Evolutionary conservation across 2,797 vertebrate genomes (phyloP).

Genomic region (Lycodopsis pacificus): DNA sequence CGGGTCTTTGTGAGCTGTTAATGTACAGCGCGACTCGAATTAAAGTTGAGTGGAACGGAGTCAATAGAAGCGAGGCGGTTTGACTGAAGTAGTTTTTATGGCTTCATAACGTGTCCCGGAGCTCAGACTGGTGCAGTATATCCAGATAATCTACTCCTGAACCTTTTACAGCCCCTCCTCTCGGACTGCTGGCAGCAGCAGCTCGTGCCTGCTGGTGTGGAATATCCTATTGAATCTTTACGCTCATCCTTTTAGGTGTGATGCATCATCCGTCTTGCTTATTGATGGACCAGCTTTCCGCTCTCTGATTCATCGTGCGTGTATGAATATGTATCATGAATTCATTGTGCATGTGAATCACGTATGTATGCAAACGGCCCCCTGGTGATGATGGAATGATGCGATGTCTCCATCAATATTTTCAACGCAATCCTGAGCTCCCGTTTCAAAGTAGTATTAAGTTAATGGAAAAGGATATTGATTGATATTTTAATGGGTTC

Average conservation of each 20-base stretch:
- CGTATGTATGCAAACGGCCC: neutral
- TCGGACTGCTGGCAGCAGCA: conserved; percentile 11
- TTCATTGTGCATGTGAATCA: neutral
- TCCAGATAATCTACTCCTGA: conserved; percentile 40
- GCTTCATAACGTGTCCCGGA: conserved; percentile 20
- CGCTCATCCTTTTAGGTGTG: conserved; percentile 4
- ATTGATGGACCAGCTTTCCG: conserved; percentile 28
- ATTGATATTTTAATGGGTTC: conserved; percentile 35
- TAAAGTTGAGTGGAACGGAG: neutral
- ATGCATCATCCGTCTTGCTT: conserved; percentile 28
- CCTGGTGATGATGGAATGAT: conserved; percentile 6
- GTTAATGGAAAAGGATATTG: conserved; percentile 50
- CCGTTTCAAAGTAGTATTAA: conserved; percentile 6
- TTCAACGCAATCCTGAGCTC: neutral
- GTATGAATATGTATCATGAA: neutral
- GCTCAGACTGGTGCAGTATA: conserved; percentile 9
- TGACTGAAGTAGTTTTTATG: conserved; percentile 26
- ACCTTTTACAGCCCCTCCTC: conserved; percentile 1
- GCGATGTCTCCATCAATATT: conserved; percentile 6
- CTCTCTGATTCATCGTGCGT: neutral
- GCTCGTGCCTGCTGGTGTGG: conserved; percentile 23
- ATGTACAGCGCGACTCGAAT: conserved; percentile 21
- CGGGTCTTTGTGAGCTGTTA: conserved; percentile 12
- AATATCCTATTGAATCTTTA: conserved; percentile 35
- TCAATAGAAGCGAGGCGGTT: conserved; percentile 18